Conservation (phyloP, 1,140 invertebrate species). For the Calliphora vicina region DNA sequence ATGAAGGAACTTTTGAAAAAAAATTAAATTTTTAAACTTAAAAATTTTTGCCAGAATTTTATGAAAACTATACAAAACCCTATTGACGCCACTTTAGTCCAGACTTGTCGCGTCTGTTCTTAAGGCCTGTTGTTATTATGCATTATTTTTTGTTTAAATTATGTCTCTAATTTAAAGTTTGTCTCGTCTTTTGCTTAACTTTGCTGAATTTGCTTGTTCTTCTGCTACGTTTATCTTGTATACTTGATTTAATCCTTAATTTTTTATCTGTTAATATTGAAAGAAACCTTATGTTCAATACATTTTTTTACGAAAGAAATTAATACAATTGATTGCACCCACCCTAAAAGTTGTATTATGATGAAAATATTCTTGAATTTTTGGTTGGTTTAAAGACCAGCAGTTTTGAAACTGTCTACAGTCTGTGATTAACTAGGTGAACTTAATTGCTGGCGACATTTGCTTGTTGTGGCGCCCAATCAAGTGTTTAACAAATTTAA, state of each 20-base stretch:
- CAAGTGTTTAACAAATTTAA: constrained; percentile 53
- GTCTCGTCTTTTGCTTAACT: neutral
- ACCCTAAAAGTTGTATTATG: neutral
- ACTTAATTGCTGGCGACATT: constrained; percentile 42
- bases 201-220: neutral
- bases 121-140: constrained; percentile 9
- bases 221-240: constrained; percentile 27
- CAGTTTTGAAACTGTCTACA: constrained; percentile 58
- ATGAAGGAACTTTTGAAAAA: too few species aligned
- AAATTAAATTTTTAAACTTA: neutral
- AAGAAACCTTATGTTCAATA: constrained; percentile 22
- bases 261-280: neutral
- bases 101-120: constrained; percentile 7
- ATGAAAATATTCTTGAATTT: too few species aligned
- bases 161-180: neutral
- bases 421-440: constrained; percentile 40
- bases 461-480: constrained; percentile 60
- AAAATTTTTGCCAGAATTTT: neutral
- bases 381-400: constrained; percentile 54
- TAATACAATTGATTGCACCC: constrained; percentile 32
- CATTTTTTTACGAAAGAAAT: constrained; percentile 22
- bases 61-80: neutral
- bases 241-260: constrained; percentile 24
- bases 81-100: constrained; percentile 25
- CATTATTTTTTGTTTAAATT: neutral